Evolutionary conservation across 2,888 invertebrate genomes (phyloP).

Genomic region (Ferrisia virgata): DNA sequence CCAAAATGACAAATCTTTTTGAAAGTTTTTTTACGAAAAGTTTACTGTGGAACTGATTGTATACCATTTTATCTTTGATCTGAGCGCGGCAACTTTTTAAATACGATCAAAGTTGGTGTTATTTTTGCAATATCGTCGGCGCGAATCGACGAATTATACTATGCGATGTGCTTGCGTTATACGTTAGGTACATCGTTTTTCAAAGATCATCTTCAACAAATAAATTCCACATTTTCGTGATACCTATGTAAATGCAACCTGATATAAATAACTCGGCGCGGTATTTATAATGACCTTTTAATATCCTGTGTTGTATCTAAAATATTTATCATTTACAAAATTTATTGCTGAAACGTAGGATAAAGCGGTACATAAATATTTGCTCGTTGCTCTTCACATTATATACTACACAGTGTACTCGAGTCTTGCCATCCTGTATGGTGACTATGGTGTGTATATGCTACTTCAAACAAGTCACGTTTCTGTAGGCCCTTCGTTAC

Average conservation of each 20-base stretch:
- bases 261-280: not conserved
- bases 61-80: not conserved
- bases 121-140: not conserved
- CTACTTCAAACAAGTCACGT: constrained; percentile 10
- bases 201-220: not conserved
- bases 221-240: not conserved
- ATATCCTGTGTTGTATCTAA: constrained; percentile 3
- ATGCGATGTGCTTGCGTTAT: not conserved
- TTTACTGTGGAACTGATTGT: not conserved
- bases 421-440: not conserved
- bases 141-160: constrained; percentile 6
- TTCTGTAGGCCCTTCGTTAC: not conserved
- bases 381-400: not conserved
- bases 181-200: not conserved
- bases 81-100: not conserved
- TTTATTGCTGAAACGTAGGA: not conserved
- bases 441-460: too few relatives aligned
- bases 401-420: not conserved
- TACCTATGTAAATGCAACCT: constrained; percentile 10
- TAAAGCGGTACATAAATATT: constrained; percentile 1
- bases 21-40: not conserved
- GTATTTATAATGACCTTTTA: constrained; percentile 16
- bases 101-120: constrained; percentile 11
- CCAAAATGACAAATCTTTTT: not conserved
- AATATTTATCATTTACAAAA: constrained; percentile 4